These are phyloP conservation scores for Doris montereyensis DNA, from an alignment of 2,888 invertebrate genomes.

Conservation along the genomic window DNA sequence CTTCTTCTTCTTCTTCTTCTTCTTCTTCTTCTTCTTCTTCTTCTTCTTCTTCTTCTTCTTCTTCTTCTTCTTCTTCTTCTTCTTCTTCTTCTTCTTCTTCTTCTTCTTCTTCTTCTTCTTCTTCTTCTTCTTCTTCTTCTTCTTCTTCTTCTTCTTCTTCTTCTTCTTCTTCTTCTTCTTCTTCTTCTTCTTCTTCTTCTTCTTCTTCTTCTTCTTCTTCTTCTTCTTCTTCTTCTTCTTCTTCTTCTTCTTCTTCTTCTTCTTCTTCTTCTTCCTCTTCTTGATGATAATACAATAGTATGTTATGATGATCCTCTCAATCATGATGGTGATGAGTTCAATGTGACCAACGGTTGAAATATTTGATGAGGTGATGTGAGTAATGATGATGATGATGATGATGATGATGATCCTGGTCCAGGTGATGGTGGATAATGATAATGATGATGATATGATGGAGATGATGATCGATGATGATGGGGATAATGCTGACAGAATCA, in stretches of 20 bases:
- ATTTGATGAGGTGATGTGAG: no score
- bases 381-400: no score
- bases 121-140: background rate
- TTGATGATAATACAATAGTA: background rate
- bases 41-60: background rate
- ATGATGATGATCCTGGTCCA: no score
- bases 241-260: background rate
- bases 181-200: background rate
- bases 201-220: constrained; percentile 11
- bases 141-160: background rate
- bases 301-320: background rate
- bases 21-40: background rate
- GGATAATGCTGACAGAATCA: no score
- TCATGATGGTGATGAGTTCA: no score
- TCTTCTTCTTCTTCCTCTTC: constrained; percentile 4
- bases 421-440: no score
- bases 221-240: background rate
- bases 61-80: background rate
- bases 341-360: no score
- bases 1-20: background rate
- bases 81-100: constrained; percentile 6
- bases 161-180: constrained; percentile 11
- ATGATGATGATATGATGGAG: no score
- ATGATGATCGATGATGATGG: no score
- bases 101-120: constrained; percentile 18